phyloP scores from a whole-genome alignment of 2,888 invertebrate genomes.

The Lepetodrilus schrolli region DNA sequence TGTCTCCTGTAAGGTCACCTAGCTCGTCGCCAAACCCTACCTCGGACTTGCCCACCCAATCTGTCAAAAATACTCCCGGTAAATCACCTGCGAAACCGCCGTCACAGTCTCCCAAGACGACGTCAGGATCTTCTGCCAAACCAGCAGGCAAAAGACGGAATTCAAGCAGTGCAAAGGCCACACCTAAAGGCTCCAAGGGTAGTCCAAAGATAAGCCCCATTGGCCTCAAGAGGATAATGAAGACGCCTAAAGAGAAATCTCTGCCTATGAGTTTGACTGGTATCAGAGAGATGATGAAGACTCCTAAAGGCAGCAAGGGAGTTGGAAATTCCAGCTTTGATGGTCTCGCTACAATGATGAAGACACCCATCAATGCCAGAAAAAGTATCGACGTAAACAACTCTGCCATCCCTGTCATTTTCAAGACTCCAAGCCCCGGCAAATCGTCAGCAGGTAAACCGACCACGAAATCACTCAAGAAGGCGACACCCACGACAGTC shows the following conservation, averaged over 20 bases:
- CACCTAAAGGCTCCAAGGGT: slow-evolving; percentile 8
- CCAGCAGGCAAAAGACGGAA: slow-evolving; percentile 20
- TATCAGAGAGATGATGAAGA: slow-evolving; percentile 50
- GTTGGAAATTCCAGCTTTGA: slow-evolving; percentile 33
- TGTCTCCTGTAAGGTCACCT: slow-evolving; percentile 6
- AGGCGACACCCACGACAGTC: slow-evolving; percentile 18
- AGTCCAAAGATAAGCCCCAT: slow-evolving; percentile 29
- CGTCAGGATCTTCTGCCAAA: slow-evolving; percentile 4
- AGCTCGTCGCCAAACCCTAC: neutral
- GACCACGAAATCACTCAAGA: slow-evolving; percentile 10
- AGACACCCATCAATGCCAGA: slow-evolving; percentile 39
- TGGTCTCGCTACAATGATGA: slow-evolving; percentile 19
- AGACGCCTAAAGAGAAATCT: slow-evolving; percentile 19
- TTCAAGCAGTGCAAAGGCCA: slow-evolving; percentile 25
- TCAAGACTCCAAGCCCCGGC: slow-evolving; percentile 37
- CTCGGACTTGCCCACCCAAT: too few relatives aligned
- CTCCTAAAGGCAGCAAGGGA: slow-evolving; percentile 43
- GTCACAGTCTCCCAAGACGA: slow-evolving; percentile 14
- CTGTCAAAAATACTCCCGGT: neutral
- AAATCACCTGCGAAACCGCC: slow-evolving; percentile 31
- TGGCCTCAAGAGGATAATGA: neutral
- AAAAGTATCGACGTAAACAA: slow-evolving; percentile 40
- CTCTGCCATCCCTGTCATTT: slow-evolving; percentile 41
- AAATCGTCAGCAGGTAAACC: slow-evolving; percentile 29
- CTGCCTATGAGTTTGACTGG: slow-evolving; percentile 50